These are phyloP conservation scores for Haliclona indistincta DNA, from an alignment of 37 sponge, comb jelly and placozoan species.

Conservation along the genomic window DNA sequence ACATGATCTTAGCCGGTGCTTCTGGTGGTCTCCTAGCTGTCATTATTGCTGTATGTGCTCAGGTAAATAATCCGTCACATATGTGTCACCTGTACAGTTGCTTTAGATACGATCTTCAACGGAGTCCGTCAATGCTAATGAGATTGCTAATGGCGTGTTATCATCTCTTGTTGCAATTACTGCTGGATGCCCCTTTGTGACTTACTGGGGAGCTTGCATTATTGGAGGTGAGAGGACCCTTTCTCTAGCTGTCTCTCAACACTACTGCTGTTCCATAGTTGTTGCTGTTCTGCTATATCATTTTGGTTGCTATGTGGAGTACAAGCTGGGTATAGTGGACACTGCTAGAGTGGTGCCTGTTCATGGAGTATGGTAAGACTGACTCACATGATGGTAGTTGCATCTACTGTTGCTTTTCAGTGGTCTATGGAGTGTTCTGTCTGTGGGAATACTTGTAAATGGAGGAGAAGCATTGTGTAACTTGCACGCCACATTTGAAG, in stretches of 20 bases:
- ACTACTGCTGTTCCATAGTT: constrained; percentile 22
- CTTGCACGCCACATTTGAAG: constrained; percentile 44
- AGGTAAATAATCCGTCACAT: constrained; percentile 35
- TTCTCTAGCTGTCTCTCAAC: too few relatives aligned
- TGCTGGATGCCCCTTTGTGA: constrained; percentile 80
- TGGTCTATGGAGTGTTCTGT: constrained; percentile 46
- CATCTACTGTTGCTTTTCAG: constrained; percentile 7
- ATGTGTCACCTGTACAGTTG: background rate
- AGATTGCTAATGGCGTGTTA: constrained; percentile 91
- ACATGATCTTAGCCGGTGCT: constrained; percentile 85
- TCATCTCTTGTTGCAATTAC: constrained; percentile 91
- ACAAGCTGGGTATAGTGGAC: constrained; percentile 75
- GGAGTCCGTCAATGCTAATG: constrained; percentile 83
- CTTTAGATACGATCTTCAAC: constrained; percentile 63
- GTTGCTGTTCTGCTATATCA: constrained; percentile 85
- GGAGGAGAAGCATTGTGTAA: background rate
- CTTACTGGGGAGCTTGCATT: constrained; percentile 71
- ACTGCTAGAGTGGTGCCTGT: constrained; percentile 94
- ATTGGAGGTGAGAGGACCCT: constrained; percentile 68
- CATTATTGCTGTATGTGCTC: constrained; percentile 81
- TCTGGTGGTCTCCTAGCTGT: constrained; percentile 76
- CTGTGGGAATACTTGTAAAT: constrained; percentile 19
- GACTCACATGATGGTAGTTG: background rate
- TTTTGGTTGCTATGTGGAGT: constrained; percentile 81
- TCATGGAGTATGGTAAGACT: constrained; percentile 76